A percentile compares a stretch with the other conserved stretches of the same genome.
phyloP scores from a whole-genome alignment of 2,888 invertebrate genomes.

The Acanthosoma haemorrhoidale region DNA sequence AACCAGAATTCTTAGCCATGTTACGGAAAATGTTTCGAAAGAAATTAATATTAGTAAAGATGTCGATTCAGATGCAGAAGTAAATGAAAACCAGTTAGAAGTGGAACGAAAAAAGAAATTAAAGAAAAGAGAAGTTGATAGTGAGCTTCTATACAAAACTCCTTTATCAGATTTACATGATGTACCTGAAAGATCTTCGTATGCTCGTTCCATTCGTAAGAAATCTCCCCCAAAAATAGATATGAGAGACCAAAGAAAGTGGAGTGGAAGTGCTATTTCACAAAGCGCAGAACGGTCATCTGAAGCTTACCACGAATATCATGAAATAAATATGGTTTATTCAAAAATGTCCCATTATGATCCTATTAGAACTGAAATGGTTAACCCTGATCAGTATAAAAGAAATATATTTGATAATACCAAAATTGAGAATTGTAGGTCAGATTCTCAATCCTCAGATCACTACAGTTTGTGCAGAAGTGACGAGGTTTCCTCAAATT shows the following conservation, averaged over 20 bases:
- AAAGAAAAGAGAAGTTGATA: slow-evolving; percentile 25
- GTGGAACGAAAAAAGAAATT: background rate
- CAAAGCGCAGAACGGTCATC: background rate
- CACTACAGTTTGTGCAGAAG: background rate
- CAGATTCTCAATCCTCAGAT: background rate
- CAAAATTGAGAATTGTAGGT: background rate
- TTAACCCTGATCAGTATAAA: background rate
- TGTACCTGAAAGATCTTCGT: slow-evolving; percentile 7
- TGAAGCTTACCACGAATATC: slow-evolving; percentile 9
- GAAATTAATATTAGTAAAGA: background rate
- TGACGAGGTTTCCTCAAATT: background rate
- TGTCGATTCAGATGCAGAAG: background rate
- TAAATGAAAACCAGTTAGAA: background rate
- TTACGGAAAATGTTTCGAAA: background rate
- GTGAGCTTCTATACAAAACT: slow-evolving; percentile 32
- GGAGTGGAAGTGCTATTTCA: background rate
- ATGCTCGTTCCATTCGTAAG: background rate
- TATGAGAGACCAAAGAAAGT: background rate
- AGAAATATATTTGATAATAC: background rate
- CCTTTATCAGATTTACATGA: slow-evolving; percentile 33
- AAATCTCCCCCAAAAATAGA: background rate
- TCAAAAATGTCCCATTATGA: background rate
- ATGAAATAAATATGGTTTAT: slow-evolving; percentile 6
- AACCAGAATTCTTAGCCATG: background rate
- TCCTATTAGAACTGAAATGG: background rate